These are phyloP conservation scores for Budorcas taxicolor DNA, from an alignment of 2,113 vertebrate species.

Conservation along the genomic window DNA sequence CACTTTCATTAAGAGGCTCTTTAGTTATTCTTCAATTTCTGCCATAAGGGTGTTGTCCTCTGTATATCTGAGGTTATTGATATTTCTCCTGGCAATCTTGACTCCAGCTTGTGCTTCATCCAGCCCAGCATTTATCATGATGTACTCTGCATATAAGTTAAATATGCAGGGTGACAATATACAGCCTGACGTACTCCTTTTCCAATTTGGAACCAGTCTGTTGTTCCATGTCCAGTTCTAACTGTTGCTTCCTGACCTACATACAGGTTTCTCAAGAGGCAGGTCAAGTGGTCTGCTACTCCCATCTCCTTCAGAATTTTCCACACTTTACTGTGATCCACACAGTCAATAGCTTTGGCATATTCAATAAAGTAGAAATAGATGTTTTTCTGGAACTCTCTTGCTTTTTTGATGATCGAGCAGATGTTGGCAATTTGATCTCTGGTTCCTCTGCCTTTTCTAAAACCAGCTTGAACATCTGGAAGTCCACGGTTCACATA, in stretches of 20 bases:
- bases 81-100: neutral
- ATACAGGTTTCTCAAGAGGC: neutral
- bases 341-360: neutral
- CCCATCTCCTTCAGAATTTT: neutral
- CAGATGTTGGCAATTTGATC: neutral
- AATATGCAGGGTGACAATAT: neutral
- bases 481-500: neutral
- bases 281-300: neutral
- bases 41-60: neutral
- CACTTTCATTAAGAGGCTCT: neutral
- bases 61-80: neutral
- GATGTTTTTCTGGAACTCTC: neutral
- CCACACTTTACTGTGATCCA: neutral
- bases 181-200: neutral
- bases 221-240: neutral
- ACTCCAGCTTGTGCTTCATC: neutral
- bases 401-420: neutral
- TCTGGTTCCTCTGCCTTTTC: neutral
- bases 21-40: neutral
- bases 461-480: neutral
- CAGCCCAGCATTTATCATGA: neutral
- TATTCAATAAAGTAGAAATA: neutral
- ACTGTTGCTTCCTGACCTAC: neutral
- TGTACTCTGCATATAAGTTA: neutral
- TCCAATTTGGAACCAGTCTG: neutral